These are phyloP conservation scores for Nymphalis urticae DNA, from an alignment of 2,888 invertebrate species.

Conservation along the genomic window DNA sequence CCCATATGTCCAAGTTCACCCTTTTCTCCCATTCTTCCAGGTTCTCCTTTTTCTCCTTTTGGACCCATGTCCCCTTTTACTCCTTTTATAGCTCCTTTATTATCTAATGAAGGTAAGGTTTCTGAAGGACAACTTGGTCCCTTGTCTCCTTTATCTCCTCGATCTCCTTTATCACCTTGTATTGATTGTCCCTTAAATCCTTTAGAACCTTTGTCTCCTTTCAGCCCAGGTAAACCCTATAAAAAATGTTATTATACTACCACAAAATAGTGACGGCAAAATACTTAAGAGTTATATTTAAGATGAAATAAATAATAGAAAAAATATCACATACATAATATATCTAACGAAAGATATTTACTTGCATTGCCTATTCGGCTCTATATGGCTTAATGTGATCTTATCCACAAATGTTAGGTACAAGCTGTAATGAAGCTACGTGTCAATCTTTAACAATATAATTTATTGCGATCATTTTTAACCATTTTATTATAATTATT, in stretches of 20 bases:
- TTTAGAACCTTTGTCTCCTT: slow-evolving; percentile 87
- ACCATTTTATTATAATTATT: too few relatives aligned
- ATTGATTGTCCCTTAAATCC: slow-evolving; percentile 80
- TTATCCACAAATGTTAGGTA: too few relatives aligned
- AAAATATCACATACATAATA: too few relatives aligned
- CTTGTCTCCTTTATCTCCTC: slow-evolving; percentile 78
- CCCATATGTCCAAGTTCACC: slow-evolving; percentile 88
- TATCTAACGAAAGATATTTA: too few relatives aligned
- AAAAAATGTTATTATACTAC: not conserved
- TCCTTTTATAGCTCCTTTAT: slow-evolving; percentile 68
- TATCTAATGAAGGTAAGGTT: slow-evolving; percentile 56
- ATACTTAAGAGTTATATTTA: too few relatives aligned
- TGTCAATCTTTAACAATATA: too few relatives aligned
- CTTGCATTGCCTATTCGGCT: too few relatives aligned
- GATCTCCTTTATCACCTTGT: slow-evolving; percentile 84
- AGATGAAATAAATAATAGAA: too few relatives aligned
- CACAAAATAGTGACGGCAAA: not conserved
- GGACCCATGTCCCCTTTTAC: slow-evolving; percentile 78
- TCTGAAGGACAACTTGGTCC: slow-evolving; percentile 67
- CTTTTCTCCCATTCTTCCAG: slow-evolving; percentile 83
- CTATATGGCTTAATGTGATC: too few relatives aligned
- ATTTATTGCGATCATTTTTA: too few relatives aligned
- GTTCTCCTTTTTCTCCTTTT: slow-evolving; percentile 83
- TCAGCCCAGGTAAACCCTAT: slow-evolving; percentile 85
- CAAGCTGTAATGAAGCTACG: too few relatives aligned